These are phyloP conservation scores for Graptemys geographica DNA, from an alignment of 2,797 vertebrate genomes.

Conservation along the genomic window DNA sequence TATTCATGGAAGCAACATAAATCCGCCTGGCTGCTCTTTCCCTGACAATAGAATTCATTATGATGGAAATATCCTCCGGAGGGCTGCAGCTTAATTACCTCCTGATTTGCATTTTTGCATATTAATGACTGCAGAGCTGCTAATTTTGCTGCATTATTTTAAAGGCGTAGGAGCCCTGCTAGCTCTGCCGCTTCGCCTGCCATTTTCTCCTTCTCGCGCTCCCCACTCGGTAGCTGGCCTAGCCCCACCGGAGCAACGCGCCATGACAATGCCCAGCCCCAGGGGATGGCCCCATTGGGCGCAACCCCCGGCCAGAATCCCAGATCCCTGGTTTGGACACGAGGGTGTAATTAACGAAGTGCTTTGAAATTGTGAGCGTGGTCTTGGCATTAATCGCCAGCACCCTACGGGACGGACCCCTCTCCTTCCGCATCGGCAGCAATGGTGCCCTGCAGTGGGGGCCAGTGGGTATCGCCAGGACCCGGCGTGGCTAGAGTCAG, in stretches of 20 bases:
- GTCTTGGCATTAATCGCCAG: neutral
- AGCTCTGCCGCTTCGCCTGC: neutral
- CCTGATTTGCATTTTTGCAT: conserved; percentile 98
- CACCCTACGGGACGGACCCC: neutral
- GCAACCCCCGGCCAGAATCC: rapidly evolving
- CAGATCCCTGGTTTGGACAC: neutral
- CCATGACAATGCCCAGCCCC: neutral
- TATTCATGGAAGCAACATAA: conserved; percentile 73
- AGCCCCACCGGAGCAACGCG: too few relatives aligned
- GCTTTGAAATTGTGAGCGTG: neutral
- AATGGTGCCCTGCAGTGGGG: neutral
- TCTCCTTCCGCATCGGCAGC: neutral
- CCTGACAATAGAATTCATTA: conserved; percentile 76
- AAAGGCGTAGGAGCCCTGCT: conserved; percentile 64
- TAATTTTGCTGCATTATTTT: conserved; percentile 77
- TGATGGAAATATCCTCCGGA: conserved; percentile 76
- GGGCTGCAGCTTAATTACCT: conserved; percentile 89
- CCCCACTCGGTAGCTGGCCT: neutral
- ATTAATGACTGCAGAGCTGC: conserved; percentile 93
- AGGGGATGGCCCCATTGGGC: rapidly evolving
- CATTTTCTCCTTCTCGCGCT: neutral
- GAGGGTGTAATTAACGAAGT: neutral
- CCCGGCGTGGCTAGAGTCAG: neutral
- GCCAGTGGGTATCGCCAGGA: neutral
- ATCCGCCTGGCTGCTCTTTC: conserved; percentile 72